A percentile compares a stretch with the other conserved stretches of the same genome.
Evolutionary conservation across 2,888 invertebrate species (phyloP).

Genomic region (Andrena flavipes): DNA sequence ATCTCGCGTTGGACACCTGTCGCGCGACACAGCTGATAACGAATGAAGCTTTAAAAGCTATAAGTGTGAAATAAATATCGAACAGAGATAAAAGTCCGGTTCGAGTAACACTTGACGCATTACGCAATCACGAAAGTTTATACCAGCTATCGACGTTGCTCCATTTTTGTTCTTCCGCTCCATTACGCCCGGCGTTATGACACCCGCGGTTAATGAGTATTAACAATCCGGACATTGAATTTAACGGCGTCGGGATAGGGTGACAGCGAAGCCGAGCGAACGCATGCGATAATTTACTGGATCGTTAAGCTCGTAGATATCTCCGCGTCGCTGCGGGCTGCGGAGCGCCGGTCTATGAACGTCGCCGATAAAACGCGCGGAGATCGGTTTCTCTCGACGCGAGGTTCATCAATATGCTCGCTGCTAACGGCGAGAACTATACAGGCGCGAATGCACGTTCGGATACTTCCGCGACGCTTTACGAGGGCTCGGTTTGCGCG

Average conservation of each 20-base stretch:
- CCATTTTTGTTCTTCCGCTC: constrained; percentile 46
- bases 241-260: constrained; percentile 48
- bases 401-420: constrained; percentile 27
- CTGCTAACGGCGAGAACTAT: background rate
- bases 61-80: background rate
- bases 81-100: background rate
- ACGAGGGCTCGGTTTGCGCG: constrained; percentile 14
- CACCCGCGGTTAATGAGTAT: constrained; percentile 54
- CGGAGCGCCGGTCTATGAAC: constrained; percentile 15
- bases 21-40: background rate
- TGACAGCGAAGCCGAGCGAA: constrained; percentile 26
- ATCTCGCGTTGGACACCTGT: constrained; percentile 1
- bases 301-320: constrained; percentile 63
- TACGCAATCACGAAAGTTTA: constrained; percentile 36
- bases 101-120: background rate
- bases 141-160: constrained; percentile 10
- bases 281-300: constrained; percentile 59
- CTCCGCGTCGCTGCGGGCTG: constrained; percentile 19
- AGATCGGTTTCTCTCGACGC: constrained; percentile 24
- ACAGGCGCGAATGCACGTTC: background rate
- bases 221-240: constrained; percentile 52
- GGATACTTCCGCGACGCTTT: constrained; percentile 16
- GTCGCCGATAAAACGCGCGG: constrained; percentile 37
- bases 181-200: constrained; percentile 42
- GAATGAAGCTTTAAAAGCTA: background rate